Conservation (phyloP, 2,888 invertebrate species). For the Branchellion lobata region DNA sequence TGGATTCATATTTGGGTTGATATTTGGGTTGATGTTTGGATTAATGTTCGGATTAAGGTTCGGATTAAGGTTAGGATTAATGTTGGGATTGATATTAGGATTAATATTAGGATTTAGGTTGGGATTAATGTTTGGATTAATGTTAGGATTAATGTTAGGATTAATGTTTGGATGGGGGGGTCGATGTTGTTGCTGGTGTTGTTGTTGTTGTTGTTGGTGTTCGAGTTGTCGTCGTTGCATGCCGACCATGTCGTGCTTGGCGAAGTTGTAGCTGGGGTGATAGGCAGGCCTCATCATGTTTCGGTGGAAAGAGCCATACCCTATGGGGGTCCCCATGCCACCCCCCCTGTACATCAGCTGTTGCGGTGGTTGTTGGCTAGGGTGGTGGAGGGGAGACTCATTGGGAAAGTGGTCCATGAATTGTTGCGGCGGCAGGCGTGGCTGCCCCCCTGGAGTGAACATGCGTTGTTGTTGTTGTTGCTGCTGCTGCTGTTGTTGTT, state of each 20-base stretch:
- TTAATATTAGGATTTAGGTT: no score
- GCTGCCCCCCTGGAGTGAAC: background rate
- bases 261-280: background rate
- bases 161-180: conserved; percentile 5
- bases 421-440: conserved; percentile 19
- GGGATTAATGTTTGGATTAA: no score
- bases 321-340: background rate
- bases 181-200: conserved; percentile 23
- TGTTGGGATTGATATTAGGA: no score
- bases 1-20: no score
- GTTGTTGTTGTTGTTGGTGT: conserved; percentile 3
- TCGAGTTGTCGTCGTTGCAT: conserved; percentile 14
- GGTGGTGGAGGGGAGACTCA: conserved; percentile 28
- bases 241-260: conserved; percentile 39
- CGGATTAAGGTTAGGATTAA: no score
- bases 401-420: conserved; percentile 38
- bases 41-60: no score
- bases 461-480: conserved; percentile 26
- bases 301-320: conserved; percentile 11
- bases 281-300: conserved; percentile 23
- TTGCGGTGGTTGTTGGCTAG: background rate
- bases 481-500: conserved; percentile 1
- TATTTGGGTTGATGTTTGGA: no score
- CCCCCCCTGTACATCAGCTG: conserved; percentile 40
- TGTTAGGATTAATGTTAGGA: no score